A percentile compares a stretch with the other conserved stretches of the same genome.
These are phyloP conservation scores for Butorides virescens DNA, from an alignment of 2,113 vertebrate species.

Conservation along the genomic window DNA sequence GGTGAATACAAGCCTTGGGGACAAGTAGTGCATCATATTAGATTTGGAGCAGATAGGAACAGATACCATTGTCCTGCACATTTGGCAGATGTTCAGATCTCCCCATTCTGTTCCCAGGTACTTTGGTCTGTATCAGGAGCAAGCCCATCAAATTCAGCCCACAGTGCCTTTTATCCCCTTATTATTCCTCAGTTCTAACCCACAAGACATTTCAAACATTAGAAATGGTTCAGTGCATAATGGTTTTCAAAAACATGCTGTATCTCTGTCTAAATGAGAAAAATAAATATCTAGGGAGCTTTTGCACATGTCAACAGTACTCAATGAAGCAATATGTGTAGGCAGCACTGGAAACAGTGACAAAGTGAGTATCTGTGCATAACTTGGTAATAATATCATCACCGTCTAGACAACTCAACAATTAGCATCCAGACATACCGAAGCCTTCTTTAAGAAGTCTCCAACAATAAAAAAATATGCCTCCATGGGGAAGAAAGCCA, in stretches of 20 bases:
- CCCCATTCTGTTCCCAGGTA: neutral
- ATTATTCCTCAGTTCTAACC: conserved; percentile 33
- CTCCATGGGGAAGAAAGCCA: conserved; percentile 57
- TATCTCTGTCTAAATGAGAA: conserved; percentile 63
- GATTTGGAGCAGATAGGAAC: neutral
- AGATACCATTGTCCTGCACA: neutral
- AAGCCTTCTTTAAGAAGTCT: conserved; percentile 71
- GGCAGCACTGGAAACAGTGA: conserved; percentile 78
- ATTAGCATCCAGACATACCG: conserved; percentile 79
- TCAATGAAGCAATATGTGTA: conserved; percentile 75
- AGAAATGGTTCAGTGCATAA: conserved; percentile 43
- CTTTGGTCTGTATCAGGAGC: neutral
- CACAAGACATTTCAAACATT: conserved; percentile 27
- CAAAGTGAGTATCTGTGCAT: conserved; percentile 75
- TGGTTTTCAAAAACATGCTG: conserved; percentile 60
- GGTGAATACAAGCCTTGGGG: neutral
- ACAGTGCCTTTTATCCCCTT: neutral
- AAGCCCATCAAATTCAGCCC: neutral
- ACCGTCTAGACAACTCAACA: conserved; percentile 82
- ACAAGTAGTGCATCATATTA: neutral
- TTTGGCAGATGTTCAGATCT: neutral
- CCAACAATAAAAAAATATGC: conserved; percentile 52
- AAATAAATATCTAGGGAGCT: conserved; percentile 74
- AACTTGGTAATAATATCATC: conserved; percentile 82
- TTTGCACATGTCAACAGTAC: conserved; percentile 70